These are phyloP conservation scores for Umimayanthus kanabou DNA, from an alignment of 92 coral and sea anemone species.

Conservation along the genomic window DNA sequence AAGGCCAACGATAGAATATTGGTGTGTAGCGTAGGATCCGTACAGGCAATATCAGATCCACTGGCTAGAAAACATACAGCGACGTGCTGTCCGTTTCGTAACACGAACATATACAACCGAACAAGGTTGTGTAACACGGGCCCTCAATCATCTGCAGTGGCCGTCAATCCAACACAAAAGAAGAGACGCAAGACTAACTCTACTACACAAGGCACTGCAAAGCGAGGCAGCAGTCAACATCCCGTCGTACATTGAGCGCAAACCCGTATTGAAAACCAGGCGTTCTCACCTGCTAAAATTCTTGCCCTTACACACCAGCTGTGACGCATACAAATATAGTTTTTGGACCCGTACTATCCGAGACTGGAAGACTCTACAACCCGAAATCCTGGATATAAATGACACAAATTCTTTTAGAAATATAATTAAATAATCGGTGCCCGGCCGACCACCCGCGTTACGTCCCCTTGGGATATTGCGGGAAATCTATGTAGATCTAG, in stretches of 20 bases:
- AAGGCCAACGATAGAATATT: conserved; percentile 41
- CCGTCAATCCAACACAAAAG: conserved; percentile 39
- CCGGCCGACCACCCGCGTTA: too few species aligned
- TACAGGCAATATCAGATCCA: too few species aligned
- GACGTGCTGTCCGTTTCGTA: conserved; percentile 51
- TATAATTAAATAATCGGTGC: too few species aligned
- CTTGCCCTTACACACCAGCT: too few species aligned
- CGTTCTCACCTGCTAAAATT: too few species aligned
- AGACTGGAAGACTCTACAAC: conserved; percentile 40
- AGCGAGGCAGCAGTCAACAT: conserved; percentile 37
- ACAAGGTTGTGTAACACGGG: conserved; percentile 42
- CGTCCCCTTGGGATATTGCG: too few species aligned
- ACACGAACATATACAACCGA: conserved; percentile 42
- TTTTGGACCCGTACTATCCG: conserved; percentile 36
- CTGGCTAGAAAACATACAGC: too few species aligned
- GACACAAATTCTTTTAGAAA: too few species aligned
- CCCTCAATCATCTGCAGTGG: conserved; percentile 39
- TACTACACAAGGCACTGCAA: too few species aligned
- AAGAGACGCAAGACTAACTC: conserved; percentile 35
- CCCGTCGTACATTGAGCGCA: too few species aligned
- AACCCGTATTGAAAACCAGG: too few species aligned
- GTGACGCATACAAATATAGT: conserved; percentile 37
- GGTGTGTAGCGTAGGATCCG: conserved; percentile 42
- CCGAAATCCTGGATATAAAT: conserved; percentile 5
- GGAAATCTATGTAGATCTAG: too few species aligned